These are phyloP conservation scores for Stichopus horrens DNA, from an alignment of 53 echinoderm and acorn worm species.

Conservation along the genomic window DNA sequence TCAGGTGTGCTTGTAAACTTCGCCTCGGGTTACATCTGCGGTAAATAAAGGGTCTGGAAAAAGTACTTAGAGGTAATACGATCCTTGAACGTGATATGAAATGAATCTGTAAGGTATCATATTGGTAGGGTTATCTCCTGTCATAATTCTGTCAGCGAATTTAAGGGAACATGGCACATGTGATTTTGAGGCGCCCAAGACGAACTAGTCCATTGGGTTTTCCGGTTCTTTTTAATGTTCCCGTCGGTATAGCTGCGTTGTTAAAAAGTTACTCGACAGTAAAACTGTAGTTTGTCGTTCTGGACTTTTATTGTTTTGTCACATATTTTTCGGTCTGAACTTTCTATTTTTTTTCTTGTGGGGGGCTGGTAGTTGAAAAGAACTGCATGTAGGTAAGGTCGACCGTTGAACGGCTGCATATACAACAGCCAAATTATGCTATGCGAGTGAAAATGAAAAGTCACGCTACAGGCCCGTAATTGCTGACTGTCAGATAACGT, in stretches of 20 bases:
- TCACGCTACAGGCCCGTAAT: too few relatives aligned
- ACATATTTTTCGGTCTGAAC: too few relatives aligned
- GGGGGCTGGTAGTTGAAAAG: not conserved
- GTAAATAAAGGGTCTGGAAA: constrained; percentile 41
- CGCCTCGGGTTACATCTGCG: constrained; percentile 43
- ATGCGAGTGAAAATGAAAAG: too few relatives aligned
- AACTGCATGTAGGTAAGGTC: constrained; percentile 29
- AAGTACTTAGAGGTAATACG: constrained; percentile 33
- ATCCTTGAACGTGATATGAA: constrained; percentile 19
- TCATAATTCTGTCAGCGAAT: constrained; percentile 38
- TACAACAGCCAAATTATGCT: too few relatives aligned
- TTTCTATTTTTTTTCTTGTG: not conserved
- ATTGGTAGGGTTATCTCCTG: constrained; percentile 37
- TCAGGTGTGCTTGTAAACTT: constrained; percentile 41
- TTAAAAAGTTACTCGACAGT: not conserved
- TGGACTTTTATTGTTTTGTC: not conserved
- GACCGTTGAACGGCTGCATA: too few relatives aligned
- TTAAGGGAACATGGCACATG: constrained; percentile 33
- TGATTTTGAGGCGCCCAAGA: not conserved
- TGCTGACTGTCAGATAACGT: too few relatives aligned
- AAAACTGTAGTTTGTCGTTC: not conserved
- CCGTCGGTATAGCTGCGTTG: constrained; percentile 7
- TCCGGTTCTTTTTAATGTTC: constrained; percentile 19
- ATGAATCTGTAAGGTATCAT: constrained; percentile 41
- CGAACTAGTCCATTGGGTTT: constrained; percentile 33